These are phyloP conservation scores for Hypomecis atomaria DNA, from an alignment of 2,888 invertebrate species.

Conservation along the genomic window DNA sequence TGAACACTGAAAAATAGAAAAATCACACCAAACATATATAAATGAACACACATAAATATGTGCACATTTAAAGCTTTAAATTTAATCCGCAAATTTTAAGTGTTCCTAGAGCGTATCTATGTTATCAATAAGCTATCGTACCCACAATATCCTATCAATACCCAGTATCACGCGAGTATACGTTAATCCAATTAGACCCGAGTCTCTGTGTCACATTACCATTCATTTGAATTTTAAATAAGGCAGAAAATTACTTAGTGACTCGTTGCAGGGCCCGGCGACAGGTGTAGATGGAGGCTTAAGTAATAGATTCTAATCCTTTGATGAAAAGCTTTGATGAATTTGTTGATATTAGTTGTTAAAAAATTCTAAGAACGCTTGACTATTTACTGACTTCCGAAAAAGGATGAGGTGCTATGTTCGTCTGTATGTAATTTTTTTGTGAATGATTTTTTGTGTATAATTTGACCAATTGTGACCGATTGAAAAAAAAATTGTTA, in stretches of 20 bases:
- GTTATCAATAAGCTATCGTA: conserved; percentile 5
- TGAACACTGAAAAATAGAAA: too few species aligned
- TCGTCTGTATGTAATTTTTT: too few species aligned
- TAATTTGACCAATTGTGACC: too few species aligned
- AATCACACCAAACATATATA: too few species aligned
- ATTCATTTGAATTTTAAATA: conserved; percentile 78
- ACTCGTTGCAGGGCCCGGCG: conserved; percentile 51
- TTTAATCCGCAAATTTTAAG: too few species aligned
- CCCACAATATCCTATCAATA: conserved; percentile 30
- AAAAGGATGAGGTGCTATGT: too few species aligned
- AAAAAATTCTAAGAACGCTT: too few species aligned
- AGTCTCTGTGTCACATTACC: conserved; percentile 71
- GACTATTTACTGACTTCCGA: not conserved
- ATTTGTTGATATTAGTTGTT: not conserved
- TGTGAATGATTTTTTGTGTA: too few species aligned
- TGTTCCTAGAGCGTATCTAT: not conserved
- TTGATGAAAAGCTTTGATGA: conserved; percentile 11
- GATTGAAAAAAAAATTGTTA: too few species aligned
- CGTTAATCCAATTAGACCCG: conserved; percentile 76
- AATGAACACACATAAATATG: too few species aligned
- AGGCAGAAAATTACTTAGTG: conserved; percentile 66
- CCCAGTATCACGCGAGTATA: conserved; percentile 45
- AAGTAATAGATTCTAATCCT: conserved; percentile 26
- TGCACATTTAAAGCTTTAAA: too few species aligned
- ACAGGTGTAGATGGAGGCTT: conserved; percentile 56